Base-by-base conservation (phyloP, 1,140 invertebrate species). In the Drosophila lacertosa region DNA sequence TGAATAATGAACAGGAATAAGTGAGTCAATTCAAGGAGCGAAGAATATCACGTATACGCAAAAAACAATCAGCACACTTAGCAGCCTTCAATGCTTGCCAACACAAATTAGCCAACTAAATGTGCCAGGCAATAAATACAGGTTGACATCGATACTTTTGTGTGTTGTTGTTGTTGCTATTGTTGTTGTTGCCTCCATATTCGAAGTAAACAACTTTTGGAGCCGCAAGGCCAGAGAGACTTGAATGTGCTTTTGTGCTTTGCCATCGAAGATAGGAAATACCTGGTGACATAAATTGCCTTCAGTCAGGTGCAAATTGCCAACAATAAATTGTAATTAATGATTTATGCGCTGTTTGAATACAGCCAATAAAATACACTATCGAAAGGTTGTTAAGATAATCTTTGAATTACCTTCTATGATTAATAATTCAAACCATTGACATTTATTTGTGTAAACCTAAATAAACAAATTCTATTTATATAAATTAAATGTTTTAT, bases 261-360 rank as follows among this genome's bases (percentile, higher is more conserved):
- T 64, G 72, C 29, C 60, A 60, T 47, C 76, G 57, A 53, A 60
- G 70, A 76, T 63, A 64, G 65, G 64, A 58, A 68, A 66, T 71
- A 47, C 57, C 63, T 62, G 55, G 40, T 57, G 81, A 77, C 81
- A 84, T 86, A 77, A 86, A 84, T 84, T 86, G 81, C 72, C 68
- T 44, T 68, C 54, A 69, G 73, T 70, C 71, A 84, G 80, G 80
- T 86, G 82, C 77, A 88, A 86, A 86, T 88, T 86, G 82, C 67
- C 70, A 77, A 74, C 82, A 77, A 88, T 88, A 88, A 86, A 88
- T 88, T 88, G 77, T 86, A 69, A 77, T 86, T 88, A 81, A 86
- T 82, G 81, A 86, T 86, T 86, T 88, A 74, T 81, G 62, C 18
- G 42, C 7, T 24, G 13, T 11, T 7, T 42, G 11, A 9, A 15